Evolutionary conservation across 2,888 invertebrate species (phyloP).

Genomic region (Melieria crassipennis): DNA sequence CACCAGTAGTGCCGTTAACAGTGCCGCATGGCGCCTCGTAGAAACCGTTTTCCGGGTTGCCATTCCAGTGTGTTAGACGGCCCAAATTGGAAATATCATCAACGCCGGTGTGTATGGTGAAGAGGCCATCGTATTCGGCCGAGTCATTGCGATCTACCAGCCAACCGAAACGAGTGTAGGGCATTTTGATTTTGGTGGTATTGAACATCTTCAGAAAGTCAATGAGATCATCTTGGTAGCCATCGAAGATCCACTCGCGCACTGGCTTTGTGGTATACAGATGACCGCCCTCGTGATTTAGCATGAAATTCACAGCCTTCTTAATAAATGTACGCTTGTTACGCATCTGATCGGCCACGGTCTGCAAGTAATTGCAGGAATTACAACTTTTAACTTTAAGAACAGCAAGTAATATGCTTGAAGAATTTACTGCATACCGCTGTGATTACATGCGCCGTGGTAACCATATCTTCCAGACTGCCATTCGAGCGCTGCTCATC

Average conservation of each 20-base stretch:
- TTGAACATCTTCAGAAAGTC: conserved; percentile 69
- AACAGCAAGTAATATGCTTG: conserved; percentile 7
- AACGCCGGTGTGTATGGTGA: conserved; percentile 80
- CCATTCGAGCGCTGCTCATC: conserved; percentile 76
- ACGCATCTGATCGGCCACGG: conserved; percentile 72
- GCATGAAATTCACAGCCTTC: conserved; percentile 68
- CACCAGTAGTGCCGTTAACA: conserved; percentile 80
- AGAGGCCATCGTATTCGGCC: conserved; percentile 77
- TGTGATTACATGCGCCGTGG: conserved; percentile 80
- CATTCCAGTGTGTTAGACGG: conserved; percentile 78
- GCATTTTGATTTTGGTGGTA: conserved; percentile 68
- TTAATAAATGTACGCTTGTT: conserved; percentile 64
- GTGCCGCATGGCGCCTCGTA: conserved; percentile 73
- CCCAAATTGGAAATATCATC: conserved; percentile 74
- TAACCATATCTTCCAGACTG: conserved; percentile 73
- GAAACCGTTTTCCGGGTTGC: conserved; percentile 68
- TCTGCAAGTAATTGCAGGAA: conserved; percentile 65
- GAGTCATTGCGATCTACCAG: conserved; percentile 82
- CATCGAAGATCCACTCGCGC: conserved; percentile 79
- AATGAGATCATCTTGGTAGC: conserved; percentile 80
- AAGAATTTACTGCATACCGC: conserved; percentile 69
- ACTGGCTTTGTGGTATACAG: conserved; percentile 72
- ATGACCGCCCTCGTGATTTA: conserved; percentile 68
- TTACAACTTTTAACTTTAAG: background rate
- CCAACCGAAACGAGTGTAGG: conserved; percentile 85